Evolutionary conservation across 1,140 invertebrate genomes (phyloP), one percentile per base, ranked within the genome.

Genomic region (Zeugodacus cucurbitae): DNA sequence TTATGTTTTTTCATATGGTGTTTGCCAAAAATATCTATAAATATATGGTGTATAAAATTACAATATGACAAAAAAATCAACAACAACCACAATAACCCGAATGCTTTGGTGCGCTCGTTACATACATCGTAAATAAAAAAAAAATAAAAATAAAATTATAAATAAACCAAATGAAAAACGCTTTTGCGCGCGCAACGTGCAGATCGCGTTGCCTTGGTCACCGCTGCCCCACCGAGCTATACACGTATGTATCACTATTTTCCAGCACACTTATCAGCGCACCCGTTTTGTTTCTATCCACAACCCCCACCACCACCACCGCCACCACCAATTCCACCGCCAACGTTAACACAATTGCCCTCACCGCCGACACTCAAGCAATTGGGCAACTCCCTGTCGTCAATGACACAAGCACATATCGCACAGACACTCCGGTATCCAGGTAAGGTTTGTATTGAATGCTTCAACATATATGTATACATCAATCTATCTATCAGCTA

Each of bases 171-270:
- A 17, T 32, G 29, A 67, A 87, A 87, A 87, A 11, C 2, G 29
- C 26, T n/a, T 34, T 48, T 57, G n/a, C 22, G 7, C 1, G 59
- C n/a, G 59, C 48, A 87, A 87, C 57, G 59, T 70, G 48, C 87
- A 89, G 94, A 94, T 94, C 91, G 92, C 89, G 92, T 94, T 91
- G 94, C 93, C 87, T 90, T 94, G 89, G 94, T 94, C 91, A 93
- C 93, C 88, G 94, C 93, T 89, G 94, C 94, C 89, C 94, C 94
- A 90, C 94, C 94, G 89, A 94, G 94, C 93, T 94, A 94, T 93
- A 94, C 93, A 91, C 93, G 94, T 91, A 94, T 94, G 91, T 94
- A 94, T 92, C 94, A 94, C 92, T 94, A 94, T 93, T 94, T 93
- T 93, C 92, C 92, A 93, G 92, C 92, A 93, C 92, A 93, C 89